Conservation (phyloP, 2,888 invertebrate genomes). For the Chalcis sispes region DNA sequence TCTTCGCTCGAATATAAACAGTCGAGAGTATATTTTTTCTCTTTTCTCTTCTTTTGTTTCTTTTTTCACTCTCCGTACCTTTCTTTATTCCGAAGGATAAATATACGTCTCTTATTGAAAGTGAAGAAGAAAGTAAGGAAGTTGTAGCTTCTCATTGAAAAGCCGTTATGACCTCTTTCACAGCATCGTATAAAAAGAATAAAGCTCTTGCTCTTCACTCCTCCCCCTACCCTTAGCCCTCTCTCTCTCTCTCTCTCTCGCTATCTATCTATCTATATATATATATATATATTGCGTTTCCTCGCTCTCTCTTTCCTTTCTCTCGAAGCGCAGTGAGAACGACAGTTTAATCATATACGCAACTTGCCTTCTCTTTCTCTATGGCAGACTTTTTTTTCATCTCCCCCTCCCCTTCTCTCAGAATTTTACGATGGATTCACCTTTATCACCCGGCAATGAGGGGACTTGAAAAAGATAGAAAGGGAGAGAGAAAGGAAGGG, state of each 20-base stretch:
- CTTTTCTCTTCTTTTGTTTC: not conserved
- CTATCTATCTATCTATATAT: not conserved
- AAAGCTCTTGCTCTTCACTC: slow-evolving; percentile 20
- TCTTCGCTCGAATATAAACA: slow-evolving; percentile 47
- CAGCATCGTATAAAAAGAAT: slow-evolving; percentile 25
- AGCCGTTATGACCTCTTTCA: slow-evolving; percentile 22
- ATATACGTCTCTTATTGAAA: too few relatives aligned
- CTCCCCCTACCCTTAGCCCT: not conserved
- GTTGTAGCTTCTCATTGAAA: slow-evolving; percentile 10
- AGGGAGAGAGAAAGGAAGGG: not conserved
- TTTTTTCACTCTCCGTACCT: not conserved
- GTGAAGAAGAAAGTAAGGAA: too few relatives aligned
- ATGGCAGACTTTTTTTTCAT: slow-evolving; percentile 32
- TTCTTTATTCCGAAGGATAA: not conserved
- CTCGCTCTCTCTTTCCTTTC: not conserved
- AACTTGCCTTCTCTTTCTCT: not conserved
- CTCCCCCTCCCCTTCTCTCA: not conserved
- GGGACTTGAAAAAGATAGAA: not conserved
- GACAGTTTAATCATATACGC: slow-evolving; percentile 52
- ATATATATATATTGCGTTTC: too few relatives aligned
- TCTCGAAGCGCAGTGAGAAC: slow-evolving; percentile 11
- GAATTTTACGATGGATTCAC: slow-evolving; percentile 33
- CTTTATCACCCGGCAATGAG: slow-evolving; percentile 21
- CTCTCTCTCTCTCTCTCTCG: not conserved
- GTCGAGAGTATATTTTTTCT: not conserved